phyloP scores from a whole-genome alignment of 2,797 vertebrate species.

The Pelodytes ibericus region DNA sequence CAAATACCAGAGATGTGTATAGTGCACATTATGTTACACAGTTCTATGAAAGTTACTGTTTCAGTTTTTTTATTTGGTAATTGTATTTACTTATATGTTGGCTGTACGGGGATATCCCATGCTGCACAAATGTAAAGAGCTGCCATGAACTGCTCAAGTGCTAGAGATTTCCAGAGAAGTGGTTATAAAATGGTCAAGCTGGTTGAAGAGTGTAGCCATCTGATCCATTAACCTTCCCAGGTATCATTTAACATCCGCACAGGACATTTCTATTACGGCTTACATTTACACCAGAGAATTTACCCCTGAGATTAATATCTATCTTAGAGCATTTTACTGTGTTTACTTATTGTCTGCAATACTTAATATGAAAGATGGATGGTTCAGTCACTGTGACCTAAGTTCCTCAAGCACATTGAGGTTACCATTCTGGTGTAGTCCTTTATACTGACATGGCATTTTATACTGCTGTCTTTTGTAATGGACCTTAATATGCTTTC shows the following conservation, averaged over 20 bases:
- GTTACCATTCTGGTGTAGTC: neutral
- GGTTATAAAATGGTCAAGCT: no score
- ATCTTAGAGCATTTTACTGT: neutral
- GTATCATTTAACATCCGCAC: conserved; percentile 1
- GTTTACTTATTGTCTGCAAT: neutral
- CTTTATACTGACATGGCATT: neutral
- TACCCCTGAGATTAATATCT: neutral
- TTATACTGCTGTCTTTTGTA: neutral
- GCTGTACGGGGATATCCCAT: no score
- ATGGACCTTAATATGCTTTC: neutral
- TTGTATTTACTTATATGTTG: no score
- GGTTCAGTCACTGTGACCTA: neutral
- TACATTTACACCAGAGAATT: no score
- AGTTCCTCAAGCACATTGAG: neutral
- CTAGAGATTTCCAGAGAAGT: no score
- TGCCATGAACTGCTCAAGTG: no score
- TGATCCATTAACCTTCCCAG: neutral
- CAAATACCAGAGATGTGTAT: no score
- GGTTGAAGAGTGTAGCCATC: neutral
- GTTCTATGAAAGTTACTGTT: no score
- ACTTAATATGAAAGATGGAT: neutral
- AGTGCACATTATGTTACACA: no score
- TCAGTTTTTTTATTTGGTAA: no score
- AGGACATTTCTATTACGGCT: neutral
- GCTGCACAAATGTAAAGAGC: no score